These are phyloP conservation scores for Lagodon rhomboides DNA, from an alignment of 2,797 vertebrate species.

Conservation along the genomic window DNA sequence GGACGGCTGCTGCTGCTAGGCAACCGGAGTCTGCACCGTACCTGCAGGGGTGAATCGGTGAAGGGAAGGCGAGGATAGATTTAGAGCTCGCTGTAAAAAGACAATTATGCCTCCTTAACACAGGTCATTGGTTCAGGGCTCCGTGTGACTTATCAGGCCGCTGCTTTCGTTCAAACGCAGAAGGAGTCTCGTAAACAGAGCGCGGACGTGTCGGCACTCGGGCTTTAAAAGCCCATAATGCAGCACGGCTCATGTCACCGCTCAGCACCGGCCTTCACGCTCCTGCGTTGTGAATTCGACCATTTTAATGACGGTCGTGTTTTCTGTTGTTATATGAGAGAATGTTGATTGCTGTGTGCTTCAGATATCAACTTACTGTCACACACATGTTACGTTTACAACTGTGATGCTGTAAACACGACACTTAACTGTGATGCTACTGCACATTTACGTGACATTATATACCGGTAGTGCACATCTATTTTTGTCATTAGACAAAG, in stretches of 20 bases:
- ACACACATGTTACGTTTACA: background rate
- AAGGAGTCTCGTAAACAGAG: conserved; percentile 68
- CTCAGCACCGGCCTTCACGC: conserved; percentile 47
- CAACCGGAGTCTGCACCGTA: conserved; percentile 60
- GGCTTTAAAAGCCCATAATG: conserved; percentile 56
- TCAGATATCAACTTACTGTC: conserved; percentile 8
- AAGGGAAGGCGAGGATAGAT: conserved; percentile 61
- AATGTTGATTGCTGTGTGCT: background rate
- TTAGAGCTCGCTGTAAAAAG: conserved; percentile 79
- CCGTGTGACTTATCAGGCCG: conserved; percentile 67
- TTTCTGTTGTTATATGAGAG: conserved; percentile 11
- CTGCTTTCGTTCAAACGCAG: conserved; percentile 64
- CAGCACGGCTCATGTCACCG: conserved; percentile 47
- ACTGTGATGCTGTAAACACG: background rate
- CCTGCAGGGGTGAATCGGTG: conserved; percentile 49
- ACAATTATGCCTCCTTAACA: conserved; percentile 85
- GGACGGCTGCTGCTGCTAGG: conserved; percentile 83
- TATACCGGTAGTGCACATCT: too few species aligned
- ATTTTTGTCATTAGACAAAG: background rate
- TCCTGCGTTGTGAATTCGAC: conserved; percentile 21
- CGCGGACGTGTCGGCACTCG: conserved; percentile 9
- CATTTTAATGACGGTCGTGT: conserved; percentile 45
- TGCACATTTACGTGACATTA: background rate
- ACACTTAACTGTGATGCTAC: background rate
- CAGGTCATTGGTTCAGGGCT: conserved; percentile 83